Percentiles rank a stretch among this genome's conserved stretches.
These are phyloP conservation scores for Leptura quadrifasciata DNA, from an alignment of 2,888 invertebrate species.

Conservation along the genomic window DNA sequence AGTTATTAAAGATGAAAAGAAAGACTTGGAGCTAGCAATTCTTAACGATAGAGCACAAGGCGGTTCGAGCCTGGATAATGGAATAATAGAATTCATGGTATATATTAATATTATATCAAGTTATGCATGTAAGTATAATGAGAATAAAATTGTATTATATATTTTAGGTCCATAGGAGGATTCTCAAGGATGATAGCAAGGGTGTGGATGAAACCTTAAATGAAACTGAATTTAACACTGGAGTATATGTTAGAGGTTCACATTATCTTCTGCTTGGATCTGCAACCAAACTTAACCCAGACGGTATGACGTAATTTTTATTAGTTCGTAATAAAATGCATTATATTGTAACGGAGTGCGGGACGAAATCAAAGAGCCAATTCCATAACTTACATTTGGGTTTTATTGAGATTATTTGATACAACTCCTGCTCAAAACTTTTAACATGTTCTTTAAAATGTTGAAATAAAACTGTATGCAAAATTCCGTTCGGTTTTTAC, in stretches of 20 bases:
- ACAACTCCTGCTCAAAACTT: no score
- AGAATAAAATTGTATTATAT: conserved; percentile 10
- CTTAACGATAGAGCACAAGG: conserved; percentile 79
- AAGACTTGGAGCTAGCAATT: conserved; percentile 75
- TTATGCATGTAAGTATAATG: no score
- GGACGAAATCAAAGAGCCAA: no score
- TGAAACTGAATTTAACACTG: conserved; percentile 82
- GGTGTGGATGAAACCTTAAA: conserved; percentile 94
- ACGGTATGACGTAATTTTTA: conserved; percentile 38
- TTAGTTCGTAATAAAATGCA: no score
- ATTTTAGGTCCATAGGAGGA: conserved; percentile 84
- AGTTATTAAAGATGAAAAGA: conserved; percentile 73
- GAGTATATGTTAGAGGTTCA: conserved; percentile 81
- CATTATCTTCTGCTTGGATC: conserved; percentile 62
- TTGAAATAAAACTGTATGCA: no score
- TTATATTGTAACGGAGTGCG: no score
- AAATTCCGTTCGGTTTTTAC: no score
- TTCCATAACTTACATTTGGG: no score
- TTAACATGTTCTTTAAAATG: no score
- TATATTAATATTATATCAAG: conserved; percentile 8
- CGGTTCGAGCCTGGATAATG: conserved; percentile 76
- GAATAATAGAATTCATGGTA: conserved; percentile 81
- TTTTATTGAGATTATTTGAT: no score
- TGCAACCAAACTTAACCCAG: conserved; percentile 27
- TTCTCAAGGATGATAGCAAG: conserved; percentile 90